These are phyloP conservation scores for Hemicrepidius hirtus DNA, from an alignment of 2,888 invertebrate species.

Conservation along the genomic window DNA sequence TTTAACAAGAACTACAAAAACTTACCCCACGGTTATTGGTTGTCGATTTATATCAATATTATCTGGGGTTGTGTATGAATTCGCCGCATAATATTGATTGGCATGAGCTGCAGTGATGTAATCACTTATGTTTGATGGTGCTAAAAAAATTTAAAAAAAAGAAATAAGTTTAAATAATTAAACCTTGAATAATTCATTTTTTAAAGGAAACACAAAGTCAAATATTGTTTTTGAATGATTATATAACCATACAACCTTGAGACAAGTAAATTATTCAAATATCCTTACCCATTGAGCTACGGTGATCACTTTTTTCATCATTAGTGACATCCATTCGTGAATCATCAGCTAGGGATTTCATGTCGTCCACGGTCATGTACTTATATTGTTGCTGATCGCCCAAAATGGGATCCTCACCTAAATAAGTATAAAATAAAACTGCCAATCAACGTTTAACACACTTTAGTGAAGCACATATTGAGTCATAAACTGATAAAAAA, in stretches of 20 bases:
- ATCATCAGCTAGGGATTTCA: slow-evolving; percentile 85
- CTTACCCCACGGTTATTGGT: slow-evolving; percentile 80
- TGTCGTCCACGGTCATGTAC: slow-evolving; percentile 88
- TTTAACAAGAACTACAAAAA: slow-evolving; percentile 49
- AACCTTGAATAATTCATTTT: no score
- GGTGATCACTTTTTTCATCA: slow-evolving; percentile 70
- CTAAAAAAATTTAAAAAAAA: slow-evolving; percentile 54
- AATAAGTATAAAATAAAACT: slow-evolving; percentile 43
- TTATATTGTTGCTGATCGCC: slow-evolving; percentile 83
- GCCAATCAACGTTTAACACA: slow-evolving; percentile 22
- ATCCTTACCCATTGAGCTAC: slow-evolving; percentile 69
- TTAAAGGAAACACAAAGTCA: no score
- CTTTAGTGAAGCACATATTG: slow-evolving; percentile 22
- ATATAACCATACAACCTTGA: slow-evolving; percentile 25
- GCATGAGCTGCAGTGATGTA: slow-evolving; percentile 68
- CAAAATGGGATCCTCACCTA: slow-evolving; percentile 82
- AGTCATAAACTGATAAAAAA: slow-evolving; percentile 46
- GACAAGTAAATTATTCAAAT: slow-evolving; percentile 1
- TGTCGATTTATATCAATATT: slow-evolving; percentile 79
- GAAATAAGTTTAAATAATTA: background rate
- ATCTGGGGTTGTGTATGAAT: slow-evolving; percentile 71
- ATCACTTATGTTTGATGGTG: slow-evolving; percentile 69
- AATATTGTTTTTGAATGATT: slow-evolving; percentile 10
- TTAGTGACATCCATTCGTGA: slow-evolving; percentile 73
- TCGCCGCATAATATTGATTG: slow-evolving; percentile 67